A percentile compares a stretch with the other conserved stretches of the same genome.
Evolutionary conservation across 2,888 invertebrate genomes (phyloP).

Genomic region (Oligia fasciuncula): DNA sequence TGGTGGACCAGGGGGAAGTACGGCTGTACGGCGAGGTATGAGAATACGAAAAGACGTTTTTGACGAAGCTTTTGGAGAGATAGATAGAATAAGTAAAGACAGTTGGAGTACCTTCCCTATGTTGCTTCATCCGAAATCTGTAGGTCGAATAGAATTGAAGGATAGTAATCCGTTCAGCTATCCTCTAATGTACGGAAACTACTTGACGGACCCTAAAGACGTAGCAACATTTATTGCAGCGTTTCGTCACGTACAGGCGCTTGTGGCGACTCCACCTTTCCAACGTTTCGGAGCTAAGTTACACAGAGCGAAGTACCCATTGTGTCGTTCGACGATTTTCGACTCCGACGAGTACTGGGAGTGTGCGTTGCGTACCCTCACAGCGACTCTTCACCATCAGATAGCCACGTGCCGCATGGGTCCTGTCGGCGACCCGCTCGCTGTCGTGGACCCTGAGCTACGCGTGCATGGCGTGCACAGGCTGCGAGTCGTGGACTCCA

Average conservation of each 20-base stretch:
- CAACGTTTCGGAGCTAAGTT: constrained; percentile 89
- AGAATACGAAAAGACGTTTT: constrained; percentile 90
- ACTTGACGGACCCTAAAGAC: constrained; percentile 92
- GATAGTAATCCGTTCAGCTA: constrained; percentile 93
- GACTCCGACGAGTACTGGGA: constrained; percentile 93
- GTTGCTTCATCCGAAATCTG: constrained; percentile 93
- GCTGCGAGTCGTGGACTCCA: constrained; percentile 92
- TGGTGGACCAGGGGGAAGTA: constrained; percentile 84
- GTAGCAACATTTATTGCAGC: constrained; percentile 90
- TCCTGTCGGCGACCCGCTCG: constrained; percentile 89
- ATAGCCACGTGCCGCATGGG: constrained; percentile 94
- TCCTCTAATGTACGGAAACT: constrained; percentile 95
- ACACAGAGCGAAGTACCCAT: constrained; percentile 87
- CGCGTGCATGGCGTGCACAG: constrained; percentile 90
- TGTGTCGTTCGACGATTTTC: constrained; percentile 86
- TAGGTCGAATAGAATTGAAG: constrained; percentile 92
- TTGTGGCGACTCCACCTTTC: constrained; percentile 91
- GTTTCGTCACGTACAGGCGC: constrained; percentile 90
- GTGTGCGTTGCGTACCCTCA: constrained; percentile 91
- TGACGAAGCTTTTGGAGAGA: constrained; percentile 88
- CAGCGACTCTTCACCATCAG: constrained; percentile 92
- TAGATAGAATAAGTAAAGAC: constrained; percentile 86
- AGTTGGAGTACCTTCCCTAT: constrained; percentile 92
- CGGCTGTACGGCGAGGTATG: constrained; percentile 87
- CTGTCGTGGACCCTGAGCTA: constrained; percentile 91